Evolutionary conservation across 2,113 vertebrate genomes (phyloP).

Genomic region (Pluvianellus socialis): DNA sequence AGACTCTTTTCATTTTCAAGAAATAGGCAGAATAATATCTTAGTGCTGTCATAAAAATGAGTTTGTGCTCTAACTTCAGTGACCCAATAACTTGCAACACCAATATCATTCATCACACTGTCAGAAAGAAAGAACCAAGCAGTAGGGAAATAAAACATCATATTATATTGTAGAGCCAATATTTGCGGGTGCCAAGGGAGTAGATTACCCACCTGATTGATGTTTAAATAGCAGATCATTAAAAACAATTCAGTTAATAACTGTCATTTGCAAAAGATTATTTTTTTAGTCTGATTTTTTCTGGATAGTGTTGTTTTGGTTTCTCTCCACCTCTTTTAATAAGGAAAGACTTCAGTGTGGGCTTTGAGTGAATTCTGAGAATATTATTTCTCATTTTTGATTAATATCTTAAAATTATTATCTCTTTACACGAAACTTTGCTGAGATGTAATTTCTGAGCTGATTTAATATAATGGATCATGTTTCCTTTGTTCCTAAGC

Average conservation of each 20-base stretch:
- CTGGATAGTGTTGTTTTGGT: not conserved
- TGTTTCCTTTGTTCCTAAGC: conserved; percentile 9
- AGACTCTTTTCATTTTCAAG: conserved; percentile 9
- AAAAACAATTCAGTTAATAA: conserved; percentile 19
- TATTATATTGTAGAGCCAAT: not conserved
- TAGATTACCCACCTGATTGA: not conserved
- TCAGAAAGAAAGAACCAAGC: conserved; percentile 7
- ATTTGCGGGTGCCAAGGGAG: conserved; percentile 15
- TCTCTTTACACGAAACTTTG: not conserved
- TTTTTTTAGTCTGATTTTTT: not conserved
- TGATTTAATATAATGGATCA: not conserved
- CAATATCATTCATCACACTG: conserved; percentile 40
- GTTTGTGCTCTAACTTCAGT: conserved; percentile 34
- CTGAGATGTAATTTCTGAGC: not conserved
- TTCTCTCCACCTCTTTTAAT: not conserved
- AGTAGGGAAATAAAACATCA: conserved; percentile 4
- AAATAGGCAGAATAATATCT: conserved; percentile 14
- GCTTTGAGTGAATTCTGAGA: not conserved
- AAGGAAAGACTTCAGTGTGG: not conserved
- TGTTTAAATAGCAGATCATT: not conserved
- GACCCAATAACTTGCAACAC: conserved; percentile 39
- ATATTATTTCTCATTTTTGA: not conserved
- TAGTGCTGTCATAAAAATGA: conserved; percentile 43
- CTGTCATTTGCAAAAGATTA: not conserved
- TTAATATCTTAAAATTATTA: not conserved